Evolutionary conservation across 2,888 invertebrate genomes (phyloP).

Genomic region (Patella caerulea): DNA sequence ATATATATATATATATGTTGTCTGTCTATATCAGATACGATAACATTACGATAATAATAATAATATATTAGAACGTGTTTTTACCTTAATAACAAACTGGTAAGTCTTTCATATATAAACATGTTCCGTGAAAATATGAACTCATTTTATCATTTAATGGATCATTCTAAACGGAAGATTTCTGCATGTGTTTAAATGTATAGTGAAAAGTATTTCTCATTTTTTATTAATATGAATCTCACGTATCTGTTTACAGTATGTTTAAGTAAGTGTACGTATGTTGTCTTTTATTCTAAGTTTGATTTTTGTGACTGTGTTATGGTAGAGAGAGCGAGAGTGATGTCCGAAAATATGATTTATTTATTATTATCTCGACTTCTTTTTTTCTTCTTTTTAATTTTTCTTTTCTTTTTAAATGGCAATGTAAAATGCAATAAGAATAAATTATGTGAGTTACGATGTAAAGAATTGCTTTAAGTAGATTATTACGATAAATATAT

Average conservation of each 20-base stretch:
- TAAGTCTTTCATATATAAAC: no score
- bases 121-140: neutral
- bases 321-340: neutral
- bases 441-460: neutral
- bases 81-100: no score
- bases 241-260: neutral
- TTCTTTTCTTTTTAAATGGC: conserved; percentile 5
- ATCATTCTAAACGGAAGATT: neutral
- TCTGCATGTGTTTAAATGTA: no score
- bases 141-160: neutral
- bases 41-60: no score
- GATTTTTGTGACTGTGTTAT: neutral
- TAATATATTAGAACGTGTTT: no score
- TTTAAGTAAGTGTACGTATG: neutral
- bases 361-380: neutral
- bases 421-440: conserved; percentile 7
- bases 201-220: no score
- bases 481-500: no score
- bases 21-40: no score
- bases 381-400: neutral
- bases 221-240: neutral
- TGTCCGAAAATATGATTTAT: neutral
- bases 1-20: no score
- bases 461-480: no score
- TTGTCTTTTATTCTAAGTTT: neutral